These are phyloP conservation scores for Sula dactylatra DNA, from an alignment of 2,113 vertebrate species.

Conservation along the genomic window DNA sequence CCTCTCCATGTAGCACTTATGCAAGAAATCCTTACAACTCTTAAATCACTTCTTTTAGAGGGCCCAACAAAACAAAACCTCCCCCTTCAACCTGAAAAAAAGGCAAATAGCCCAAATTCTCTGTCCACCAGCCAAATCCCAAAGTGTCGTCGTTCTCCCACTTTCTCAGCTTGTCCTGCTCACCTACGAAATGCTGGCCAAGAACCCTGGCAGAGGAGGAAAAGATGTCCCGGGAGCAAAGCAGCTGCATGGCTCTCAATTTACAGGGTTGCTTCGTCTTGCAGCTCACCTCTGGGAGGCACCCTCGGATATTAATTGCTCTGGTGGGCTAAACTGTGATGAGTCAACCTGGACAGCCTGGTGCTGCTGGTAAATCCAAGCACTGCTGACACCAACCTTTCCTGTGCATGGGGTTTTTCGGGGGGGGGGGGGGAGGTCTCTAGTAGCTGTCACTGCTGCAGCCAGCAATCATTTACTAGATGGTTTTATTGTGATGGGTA, in stretches of 20 bases:
- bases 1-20: not conserved
- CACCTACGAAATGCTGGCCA: not conserved
- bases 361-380: not conserved
- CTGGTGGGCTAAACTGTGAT: not conserved
- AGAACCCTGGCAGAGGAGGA: not conserved
- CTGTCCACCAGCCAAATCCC: not conserved
- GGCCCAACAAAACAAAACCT: not conserved
- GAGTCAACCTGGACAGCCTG: not conserved
- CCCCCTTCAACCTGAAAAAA: not conserved
- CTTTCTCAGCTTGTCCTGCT: not conserved
- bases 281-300: slow-evolving; percentile 54
- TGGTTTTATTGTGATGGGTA: not conserved
- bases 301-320: slow-evolving; percentile 23
- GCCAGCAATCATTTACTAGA: not conserved
- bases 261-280: not conserved
- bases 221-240: not conserved
- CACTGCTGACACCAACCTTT: rapidly evolving
- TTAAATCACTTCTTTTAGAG: not conserved
- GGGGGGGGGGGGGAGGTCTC: rapidly evolving
- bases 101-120: not conserved
- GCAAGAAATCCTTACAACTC: not conserved
- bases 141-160: rapidly evolving
- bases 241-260: not conserved
- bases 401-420: not conserved
- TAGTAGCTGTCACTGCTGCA: not conserved